A percentile compares a stretch with the other conserved stretches of the same genome.
Conservation (phyloP, 2,888 invertebrate genomes). For the Tillus elongatus region DNA sequence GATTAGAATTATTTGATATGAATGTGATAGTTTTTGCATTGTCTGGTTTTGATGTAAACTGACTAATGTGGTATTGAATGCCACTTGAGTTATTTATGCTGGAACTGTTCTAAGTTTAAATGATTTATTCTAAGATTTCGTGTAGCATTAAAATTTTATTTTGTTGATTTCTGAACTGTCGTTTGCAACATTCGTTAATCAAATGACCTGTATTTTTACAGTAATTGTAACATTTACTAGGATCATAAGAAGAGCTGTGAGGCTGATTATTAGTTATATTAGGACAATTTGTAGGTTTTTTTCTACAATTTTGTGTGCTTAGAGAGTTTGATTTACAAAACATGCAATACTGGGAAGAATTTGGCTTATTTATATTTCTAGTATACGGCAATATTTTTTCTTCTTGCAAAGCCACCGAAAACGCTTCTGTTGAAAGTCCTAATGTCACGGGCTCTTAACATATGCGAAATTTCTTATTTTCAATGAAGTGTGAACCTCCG, state of each 20-base stretch:
- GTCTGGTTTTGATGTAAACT: background rate
- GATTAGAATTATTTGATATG: background rate
- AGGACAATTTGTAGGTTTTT: conserved; percentile 1
- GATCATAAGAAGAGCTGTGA: background rate
- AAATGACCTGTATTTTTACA: conserved; percentile 14
- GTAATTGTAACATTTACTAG: conserved; percentile 14
- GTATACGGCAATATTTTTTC: conserved; percentile 12
- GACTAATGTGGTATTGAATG: conserved; percentile 8
- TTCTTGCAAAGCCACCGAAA: conserved; percentile 15
- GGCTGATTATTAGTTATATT: conserved; percentile 5
- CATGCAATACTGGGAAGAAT: background rate
- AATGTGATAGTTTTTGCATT: conserved; percentile 3
- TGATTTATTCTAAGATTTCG: conserved; percentile 6
- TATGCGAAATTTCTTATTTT: conserved; percentile 13
- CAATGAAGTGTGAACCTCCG: conserved; percentile 15
- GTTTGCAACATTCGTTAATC: conserved; percentile 9
- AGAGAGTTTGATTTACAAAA: conserved; percentile 11
- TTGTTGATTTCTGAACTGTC: conserved; percentile 2
- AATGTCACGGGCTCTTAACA: conserved; percentile 14
- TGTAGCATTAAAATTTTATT: background rate
- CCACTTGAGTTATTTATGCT: conserved; percentile 6
- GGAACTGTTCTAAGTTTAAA: conserved; percentile 8
- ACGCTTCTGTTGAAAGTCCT: conserved; percentile 13
- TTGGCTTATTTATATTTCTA: conserved; percentile 5
- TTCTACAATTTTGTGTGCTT: conserved; percentile 9